These are phyloP conservation scores for Cataglyphis altisquamis DNA, from an alignment of 2,888 invertebrate species.

Conservation along the genomic window DNA sequence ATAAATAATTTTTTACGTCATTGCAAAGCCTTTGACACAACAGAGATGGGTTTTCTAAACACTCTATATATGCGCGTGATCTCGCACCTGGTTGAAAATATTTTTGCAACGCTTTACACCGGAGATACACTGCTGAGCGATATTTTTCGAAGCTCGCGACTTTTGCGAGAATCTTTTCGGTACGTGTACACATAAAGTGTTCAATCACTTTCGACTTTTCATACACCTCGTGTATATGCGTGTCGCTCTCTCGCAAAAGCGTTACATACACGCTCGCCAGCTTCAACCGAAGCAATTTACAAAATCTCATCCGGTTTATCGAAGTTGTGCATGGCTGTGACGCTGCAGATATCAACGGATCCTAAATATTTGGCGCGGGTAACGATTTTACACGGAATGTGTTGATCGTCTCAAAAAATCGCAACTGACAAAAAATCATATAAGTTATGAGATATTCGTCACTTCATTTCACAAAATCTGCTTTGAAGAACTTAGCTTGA, in stretches of 20 bases:
- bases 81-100: constrained; percentile 45
- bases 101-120: constrained; percentile 48
- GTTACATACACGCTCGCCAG: constrained; percentile 43
- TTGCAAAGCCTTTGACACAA: background rate
- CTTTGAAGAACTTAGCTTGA: constrained; percentile 5
- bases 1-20: background rate
- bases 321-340: constrained; percentile 67
- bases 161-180: constrained; percentile 35
- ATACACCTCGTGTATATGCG: constrained; percentile 18
- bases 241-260: constrained; percentile 32
- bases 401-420: constrained; percentile 36
- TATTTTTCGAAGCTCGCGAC: constrained; percentile 56
- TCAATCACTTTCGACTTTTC: constrained; percentile 28
- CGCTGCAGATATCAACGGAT: constrained; percentile 51
- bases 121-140: constrained; percentile 46
- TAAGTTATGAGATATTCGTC: background rate
- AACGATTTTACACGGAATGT: constrained; percentile 55
- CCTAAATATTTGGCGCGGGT: constrained; percentile 33
- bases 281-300: constrained; percentile 73
- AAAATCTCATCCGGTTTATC: constrained; percentile 78
- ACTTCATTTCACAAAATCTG: background rate
- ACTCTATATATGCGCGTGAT: constrained; percentile 26
- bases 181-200: constrained; percentile 29
- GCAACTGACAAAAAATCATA: background rate
- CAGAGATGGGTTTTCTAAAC: constrained; percentile 14